A percentile compares a stretch with the other conserved stretches of the same genome.
phyloP scores from a whole-genome alignment of 2,888 invertebrate species.

The Macrophya alboannulata region DNA sequence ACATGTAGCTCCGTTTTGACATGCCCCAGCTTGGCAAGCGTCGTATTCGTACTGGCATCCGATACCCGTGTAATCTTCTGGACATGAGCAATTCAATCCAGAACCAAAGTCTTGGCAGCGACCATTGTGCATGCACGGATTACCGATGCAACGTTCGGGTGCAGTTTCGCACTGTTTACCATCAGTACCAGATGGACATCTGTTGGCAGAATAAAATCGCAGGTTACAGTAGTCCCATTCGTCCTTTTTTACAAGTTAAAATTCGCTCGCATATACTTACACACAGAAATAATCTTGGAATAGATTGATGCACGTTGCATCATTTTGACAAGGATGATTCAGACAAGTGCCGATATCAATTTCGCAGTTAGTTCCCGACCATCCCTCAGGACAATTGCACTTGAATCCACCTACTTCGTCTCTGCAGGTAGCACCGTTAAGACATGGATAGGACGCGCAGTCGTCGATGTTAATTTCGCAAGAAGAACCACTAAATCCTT shows the following conservation, averaged over 20 bases:
- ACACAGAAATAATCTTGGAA: conserved; percentile 97
- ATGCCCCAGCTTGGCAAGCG: conserved; percentile 94
- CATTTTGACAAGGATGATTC: conserved; percentile 94
- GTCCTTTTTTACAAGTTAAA: neutral
- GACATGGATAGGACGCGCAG: conserved; percentile 92
- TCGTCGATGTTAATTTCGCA: conserved; percentile 95
- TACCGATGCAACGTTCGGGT: conserved; percentile 96
- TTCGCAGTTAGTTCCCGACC: conserved; percentile 94
- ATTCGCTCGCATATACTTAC: conserved; percentile 82
- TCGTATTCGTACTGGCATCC: conserved; percentile 97
- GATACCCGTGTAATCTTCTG: conserved; percentile 91
- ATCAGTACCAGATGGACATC: conserved; percentile 96
- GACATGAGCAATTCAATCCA: conserved; percentile 96
- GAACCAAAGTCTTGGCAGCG: conserved; percentile 98
- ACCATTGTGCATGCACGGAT: conserved; percentile 96
- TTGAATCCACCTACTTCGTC: conserved; percentile 93
- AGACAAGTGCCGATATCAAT: conserved; percentile 93
- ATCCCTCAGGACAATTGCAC: conserved; percentile 92
- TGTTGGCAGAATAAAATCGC: conserved; percentile 71
- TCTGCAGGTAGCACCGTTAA: conserved; percentile 93
- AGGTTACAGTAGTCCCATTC: neutral
- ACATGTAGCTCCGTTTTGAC: conserved; percentile 96
- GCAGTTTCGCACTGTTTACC: conserved; percentile 98
- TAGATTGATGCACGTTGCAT: conserved; percentile 94
- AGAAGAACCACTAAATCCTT: conserved; percentile 92